Evolutionary conservation across 2,888 invertebrate species (phyloP).

Genomic region (Campoplex nolae): DNA sequence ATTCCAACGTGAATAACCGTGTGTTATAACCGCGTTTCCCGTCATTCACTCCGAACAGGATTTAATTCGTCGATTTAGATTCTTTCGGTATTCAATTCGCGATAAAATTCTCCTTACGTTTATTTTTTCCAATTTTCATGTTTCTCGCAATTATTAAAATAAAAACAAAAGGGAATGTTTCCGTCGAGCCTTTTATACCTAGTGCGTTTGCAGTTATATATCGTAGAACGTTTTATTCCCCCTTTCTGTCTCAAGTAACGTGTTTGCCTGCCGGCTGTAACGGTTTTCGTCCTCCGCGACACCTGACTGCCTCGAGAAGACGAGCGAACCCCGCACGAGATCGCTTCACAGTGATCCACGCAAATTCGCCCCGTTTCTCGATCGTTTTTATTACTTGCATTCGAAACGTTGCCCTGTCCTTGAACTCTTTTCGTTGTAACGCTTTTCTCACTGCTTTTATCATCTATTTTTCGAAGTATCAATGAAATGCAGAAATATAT

Average conservation of each 20-base stretch:
- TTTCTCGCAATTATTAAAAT: too few species aligned
- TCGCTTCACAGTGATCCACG: constrained; percentile 11
- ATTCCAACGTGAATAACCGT: background rate
- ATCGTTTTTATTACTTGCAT: constrained; percentile 9
- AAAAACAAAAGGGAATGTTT: background rate
- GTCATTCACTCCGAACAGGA: background rate
- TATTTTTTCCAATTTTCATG: background rate
- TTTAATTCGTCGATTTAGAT: background rate
- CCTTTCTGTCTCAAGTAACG: constrained; percentile 42
- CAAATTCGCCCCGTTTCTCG: constrained; percentile 14
- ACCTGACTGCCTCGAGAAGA: constrained; percentile 68
- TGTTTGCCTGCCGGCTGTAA: constrained; percentile 74
- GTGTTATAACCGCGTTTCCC: background rate
- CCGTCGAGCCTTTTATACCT: constrained; percentile 12
- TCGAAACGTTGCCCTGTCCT: background rate
- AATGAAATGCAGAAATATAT: background rate
- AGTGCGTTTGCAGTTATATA: constrained; percentile 60
- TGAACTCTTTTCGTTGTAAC: background rate
- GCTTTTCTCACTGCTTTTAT: background rate
- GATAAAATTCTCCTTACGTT: background rate
- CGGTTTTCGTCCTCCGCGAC: constrained; percentile 73
- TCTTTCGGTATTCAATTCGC: background rate
- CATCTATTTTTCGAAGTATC: background rate
- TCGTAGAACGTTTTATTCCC: constrained; percentile 25
- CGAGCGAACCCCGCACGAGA: constrained; percentile 21